Evolutionary conservation across 2,888 invertebrate species (phyloP), one percentile per base, ranked within the genome.

Genomic region (Podotricha telesiphe): DNA sequence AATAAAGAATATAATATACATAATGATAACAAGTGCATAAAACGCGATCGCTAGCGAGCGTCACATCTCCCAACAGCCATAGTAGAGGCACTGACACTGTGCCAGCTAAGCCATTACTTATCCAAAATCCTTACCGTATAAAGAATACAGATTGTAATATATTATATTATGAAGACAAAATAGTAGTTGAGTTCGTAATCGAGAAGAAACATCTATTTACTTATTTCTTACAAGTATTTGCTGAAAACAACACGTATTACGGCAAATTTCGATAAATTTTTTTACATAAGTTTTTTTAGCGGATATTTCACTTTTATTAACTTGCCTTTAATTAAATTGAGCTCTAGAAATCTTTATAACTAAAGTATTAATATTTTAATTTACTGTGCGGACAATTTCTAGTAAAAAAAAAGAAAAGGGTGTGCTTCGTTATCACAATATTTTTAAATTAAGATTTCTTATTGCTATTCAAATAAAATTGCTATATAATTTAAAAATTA

Each of bases 71-170:
- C 10, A 37, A 37, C 37, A 42, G 34, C 47, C 11, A 48, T 37
- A 37, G 62, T 62, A 62, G 62, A 37, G 62, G 48, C 34, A 62
- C 62, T 76, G 76, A 76, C 73, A 71, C 76, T 72, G 71, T 78
- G 78, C 77, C 78, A 78, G 74, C 76, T 74, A 70, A 74, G 74
- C 77, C 73, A 76, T 76, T 76, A 76, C 73, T 67, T 65, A 73
- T 67, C 69, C 19, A 62, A 56, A 62, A 65, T 62, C 48, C 68
- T 68, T 72, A 70, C 62, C 61, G 13, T 65, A 22, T 64, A 65
- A 56, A 22, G 22, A 58, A 72, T 72, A 72, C 56, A 72, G 72
- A 63, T 70, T 56, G 63, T 65, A 72, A 67, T 72, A 50, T 61
- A 68, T 68, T 68, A 68, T 59, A 51, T 28, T 34, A 56, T 19